Evolutionary conservation across 2,797 vertebrate genomes (phyloP), one percentile per base, ranked within the genome.

Genomic region (Mycteria americana): DNA sequence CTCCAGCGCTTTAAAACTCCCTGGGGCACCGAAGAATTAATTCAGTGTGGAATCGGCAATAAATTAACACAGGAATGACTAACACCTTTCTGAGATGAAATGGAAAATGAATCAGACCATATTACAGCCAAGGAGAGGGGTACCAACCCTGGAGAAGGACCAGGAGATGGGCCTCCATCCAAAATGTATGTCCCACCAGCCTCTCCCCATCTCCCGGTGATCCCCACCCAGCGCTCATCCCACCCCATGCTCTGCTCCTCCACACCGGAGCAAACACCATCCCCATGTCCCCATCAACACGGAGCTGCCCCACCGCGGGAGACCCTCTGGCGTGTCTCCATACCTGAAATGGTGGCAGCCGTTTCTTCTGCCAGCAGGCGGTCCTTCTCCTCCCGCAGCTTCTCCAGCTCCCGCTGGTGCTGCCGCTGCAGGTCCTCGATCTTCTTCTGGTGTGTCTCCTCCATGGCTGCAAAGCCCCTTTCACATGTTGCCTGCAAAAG

Each of bases 391-490:
- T 99, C 99, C 90, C 99, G 97, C 51, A 99, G 98, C 96, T 99
- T 99, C 97, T 98, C 99, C 81, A 99, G 98, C 97, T 99, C 99
- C 80, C 99, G 98, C 97, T 99, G 99, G 97, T 99, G 99, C 95
- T 99, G 99, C 96, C 99, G 98, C 97, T 99, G 99, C 89, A 99
- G 97, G 95, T 99, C 99, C 62, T 99, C 99, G 0, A 99, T 98
- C 91, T 99, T 98, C 97, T 99, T 99, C 90, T 99, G 99, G 96
- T 99, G 99, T 0, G 99, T 99, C 96, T 99, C 99, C 95, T 99
- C 99, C 99, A 99, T 99, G 56, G 99, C 99, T 27, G 99, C 98
- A 97, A 99, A 99, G 57, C 99, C 99, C 63, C 99, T 98, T 97
- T 99, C 99, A 80, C 99, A 99, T 2, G 99, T 99, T 90, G 99